Percentiles rank a stretch among this genome's conserved stretches.
Evolutionary conservation across 2,113 vertebrate genomes (phyloP).

Genomic region (Lycaon pictus): DNA sequence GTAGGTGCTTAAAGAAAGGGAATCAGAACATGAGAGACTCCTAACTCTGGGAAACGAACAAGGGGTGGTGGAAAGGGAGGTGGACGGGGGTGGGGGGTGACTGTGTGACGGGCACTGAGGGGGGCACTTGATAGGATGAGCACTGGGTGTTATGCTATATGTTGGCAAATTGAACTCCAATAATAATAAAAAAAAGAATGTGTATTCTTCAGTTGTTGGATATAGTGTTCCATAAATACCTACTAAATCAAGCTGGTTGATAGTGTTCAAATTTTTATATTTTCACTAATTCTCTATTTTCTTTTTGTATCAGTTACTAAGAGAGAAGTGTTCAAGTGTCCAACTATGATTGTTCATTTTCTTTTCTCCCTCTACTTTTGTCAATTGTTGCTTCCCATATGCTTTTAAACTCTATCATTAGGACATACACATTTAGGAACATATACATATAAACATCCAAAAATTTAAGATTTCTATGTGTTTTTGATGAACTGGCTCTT

Average conservation of each 20-base stretch:
- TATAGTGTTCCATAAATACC: neutral
- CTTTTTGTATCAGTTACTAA: neutral
- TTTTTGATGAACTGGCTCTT: neutral
- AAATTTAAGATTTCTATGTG: slow-evolving; percentile 31
- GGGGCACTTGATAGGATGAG: too few species aligned
- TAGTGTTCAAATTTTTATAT: neutral
- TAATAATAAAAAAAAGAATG: neutral
- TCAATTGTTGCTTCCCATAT: neutral
- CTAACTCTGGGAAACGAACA: too few species aligned
- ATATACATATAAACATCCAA: neutral
- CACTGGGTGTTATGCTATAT: too few species aligned
- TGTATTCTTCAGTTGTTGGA: neutral
- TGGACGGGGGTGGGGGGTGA: too few species aligned
- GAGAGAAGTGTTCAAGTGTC: neutral
- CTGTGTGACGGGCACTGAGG: too few species aligned
- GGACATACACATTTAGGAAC: neutral
- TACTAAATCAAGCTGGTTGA: neutral
- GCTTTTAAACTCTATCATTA: neutral
- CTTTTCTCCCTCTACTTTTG: neutral
- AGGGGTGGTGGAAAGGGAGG: too few species aligned
- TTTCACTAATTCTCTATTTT: neutral
- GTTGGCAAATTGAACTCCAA: too few species aligned
- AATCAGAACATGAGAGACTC: too few species aligned
- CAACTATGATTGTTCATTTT: neutral
- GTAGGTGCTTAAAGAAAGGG: neutral